Evolutionary conservation across 2,888 invertebrate genomes (phyloP).

Genomic region (Meta bourneti): DNA sequence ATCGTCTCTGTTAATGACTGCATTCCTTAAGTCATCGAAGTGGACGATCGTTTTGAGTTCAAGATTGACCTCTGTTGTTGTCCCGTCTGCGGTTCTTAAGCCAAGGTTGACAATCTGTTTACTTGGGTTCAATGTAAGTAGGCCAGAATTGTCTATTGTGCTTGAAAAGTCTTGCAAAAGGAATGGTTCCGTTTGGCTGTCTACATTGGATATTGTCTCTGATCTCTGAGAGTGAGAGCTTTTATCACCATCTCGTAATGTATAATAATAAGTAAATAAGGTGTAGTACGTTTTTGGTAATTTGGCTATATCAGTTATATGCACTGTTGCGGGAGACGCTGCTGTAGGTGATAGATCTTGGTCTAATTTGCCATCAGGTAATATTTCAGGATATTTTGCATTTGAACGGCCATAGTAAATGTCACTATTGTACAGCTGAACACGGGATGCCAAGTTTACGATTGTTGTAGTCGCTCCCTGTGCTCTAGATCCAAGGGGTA

Average conservation of each 20-base stretch:
- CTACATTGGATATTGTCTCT: conserved; percentile 75
- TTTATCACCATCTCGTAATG: conserved; percentile 76
- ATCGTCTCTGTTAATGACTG: conserved; percentile 61
- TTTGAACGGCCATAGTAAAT: conserved; percentile 69
- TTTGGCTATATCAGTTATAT: conserved; percentile 72
- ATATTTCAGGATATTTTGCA: conserved; percentile 14
- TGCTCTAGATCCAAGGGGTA: conserved; percentile 70
- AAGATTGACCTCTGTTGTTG: conserved; percentile 78
- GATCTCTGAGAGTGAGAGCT: conserved; percentile 77
- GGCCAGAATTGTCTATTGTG: conserved; percentile 76
- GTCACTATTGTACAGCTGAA: conserved; percentile 77
- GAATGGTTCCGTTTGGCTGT: conserved; percentile 68
- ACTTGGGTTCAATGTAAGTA: conserved; percentile 74
- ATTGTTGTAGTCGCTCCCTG: conserved; percentile 75
- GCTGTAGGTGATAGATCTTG: conserved; percentile 14
- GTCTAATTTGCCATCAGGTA: neutral
- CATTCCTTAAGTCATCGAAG: conserved; percentile 77
- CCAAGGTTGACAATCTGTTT: conserved; percentile 77
- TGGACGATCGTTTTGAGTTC: conserved; percentile 77
- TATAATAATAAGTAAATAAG: conserved; percentile 78
- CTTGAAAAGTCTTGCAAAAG: conserved; percentile 68
- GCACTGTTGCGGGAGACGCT: conserved; percentile 28
- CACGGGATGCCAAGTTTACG: conserved; percentile 78
- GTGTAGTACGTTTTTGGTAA: conserved; percentile 77
- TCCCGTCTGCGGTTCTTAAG: conserved; percentile 74